These are phyloP conservation scores for Rattus norvegicus DNA, from an alignment of 2,113 vertebrate species.

Conservation along the genomic window DNA sequence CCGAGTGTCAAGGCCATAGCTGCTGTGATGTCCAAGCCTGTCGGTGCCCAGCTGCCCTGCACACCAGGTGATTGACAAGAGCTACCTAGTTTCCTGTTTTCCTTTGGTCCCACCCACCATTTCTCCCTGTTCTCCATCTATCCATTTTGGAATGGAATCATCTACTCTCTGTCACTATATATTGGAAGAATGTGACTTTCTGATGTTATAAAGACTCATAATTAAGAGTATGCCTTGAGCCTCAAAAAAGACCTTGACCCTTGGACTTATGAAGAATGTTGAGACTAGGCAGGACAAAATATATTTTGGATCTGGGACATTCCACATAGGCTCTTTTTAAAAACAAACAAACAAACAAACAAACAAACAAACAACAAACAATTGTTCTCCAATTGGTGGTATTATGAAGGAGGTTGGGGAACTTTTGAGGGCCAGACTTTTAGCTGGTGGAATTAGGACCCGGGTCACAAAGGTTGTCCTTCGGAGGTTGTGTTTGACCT, in stretches of 20 bases:
- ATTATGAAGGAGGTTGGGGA: not conserved
- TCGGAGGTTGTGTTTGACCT: not conserved
- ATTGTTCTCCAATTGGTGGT: not conserved
- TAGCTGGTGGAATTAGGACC: not conserved
- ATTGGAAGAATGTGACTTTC: not conserved
- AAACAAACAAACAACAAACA: too few relatives aligned
- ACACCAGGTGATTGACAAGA: not conserved
- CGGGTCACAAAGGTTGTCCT: not conserved
- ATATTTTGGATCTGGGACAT: not conserved
- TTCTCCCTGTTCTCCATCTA: too few relatives aligned
- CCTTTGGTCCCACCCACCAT: not conserved
- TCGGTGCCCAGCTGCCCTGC: not conserved
- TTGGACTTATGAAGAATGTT: not conserved
- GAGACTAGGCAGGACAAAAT: not conserved
- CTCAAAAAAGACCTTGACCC: not conserved
- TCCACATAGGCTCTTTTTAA: not conserved
- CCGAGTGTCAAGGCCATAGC: not conserved
- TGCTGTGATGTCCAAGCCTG: not conserved
- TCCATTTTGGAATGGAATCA: too few relatives aligned
- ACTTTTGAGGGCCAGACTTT: not conserved
- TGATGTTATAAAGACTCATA: not conserved
- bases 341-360: too few relatives aligned
- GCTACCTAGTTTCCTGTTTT: not conserved
- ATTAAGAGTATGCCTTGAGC: not conserved
- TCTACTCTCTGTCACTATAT: not conserved